A percentile compares a stretch with the other conserved stretches of the same genome.
These are phyloP conservation scores for Thomomys bottae DNA, from an alignment of 2,113 vertebrate species.

Conservation along the genomic window DNA sequence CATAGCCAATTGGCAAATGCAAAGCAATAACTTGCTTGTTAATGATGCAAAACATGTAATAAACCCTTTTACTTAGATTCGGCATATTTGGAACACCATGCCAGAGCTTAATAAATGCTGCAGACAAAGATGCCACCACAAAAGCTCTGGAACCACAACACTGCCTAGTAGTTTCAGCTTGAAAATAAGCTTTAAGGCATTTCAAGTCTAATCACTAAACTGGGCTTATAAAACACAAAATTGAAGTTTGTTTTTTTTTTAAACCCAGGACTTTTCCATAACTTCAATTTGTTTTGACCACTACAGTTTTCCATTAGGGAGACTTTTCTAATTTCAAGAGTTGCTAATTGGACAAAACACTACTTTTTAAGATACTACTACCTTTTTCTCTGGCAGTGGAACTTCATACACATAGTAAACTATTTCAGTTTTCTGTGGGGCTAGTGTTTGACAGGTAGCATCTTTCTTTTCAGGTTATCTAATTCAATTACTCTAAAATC, in stretches of 20 bases:
- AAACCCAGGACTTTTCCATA: slow-evolving; percentile 20
- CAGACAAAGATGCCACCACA: slow-evolving; percentile 1
- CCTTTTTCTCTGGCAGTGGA: neutral
- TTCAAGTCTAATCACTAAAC: neutral
- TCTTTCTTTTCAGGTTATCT: slow-evolving; percentile 18
- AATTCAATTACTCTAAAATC: slow-evolving; percentile 23
- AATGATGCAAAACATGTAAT: slow-evolving; percentile 47
- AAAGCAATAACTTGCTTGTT: slow-evolving; percentile 45
- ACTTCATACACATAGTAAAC: slow-evolving; percentile 27
- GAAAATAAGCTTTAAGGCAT: slow-evolving; percentile 50
- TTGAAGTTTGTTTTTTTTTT: slow-evolving; percentile 29
- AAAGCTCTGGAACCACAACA: neutral
- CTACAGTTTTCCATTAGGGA: slow-evolving; percentile 37
- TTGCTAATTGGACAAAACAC: slow-evolving; percentile 7
- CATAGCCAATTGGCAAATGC: neutral
- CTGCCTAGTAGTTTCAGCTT: neutral
- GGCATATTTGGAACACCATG: neutral
- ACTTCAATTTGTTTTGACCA: slow-evolving; percentile 4
- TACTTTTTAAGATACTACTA: slow-evolving; percentile 11
- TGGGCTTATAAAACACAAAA: slow-evolving; percentile 13
- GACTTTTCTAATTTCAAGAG: slow-evolving; percentile 6
- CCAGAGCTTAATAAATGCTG: neutral
- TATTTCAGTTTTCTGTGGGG: neutral
- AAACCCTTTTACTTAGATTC: slow-evolving; percentile 13
- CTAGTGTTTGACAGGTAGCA: neutral